Base-by-base conservation (phyloP, 2,797 vertebrate genomes). In the Alauda arvensis region DNA sequence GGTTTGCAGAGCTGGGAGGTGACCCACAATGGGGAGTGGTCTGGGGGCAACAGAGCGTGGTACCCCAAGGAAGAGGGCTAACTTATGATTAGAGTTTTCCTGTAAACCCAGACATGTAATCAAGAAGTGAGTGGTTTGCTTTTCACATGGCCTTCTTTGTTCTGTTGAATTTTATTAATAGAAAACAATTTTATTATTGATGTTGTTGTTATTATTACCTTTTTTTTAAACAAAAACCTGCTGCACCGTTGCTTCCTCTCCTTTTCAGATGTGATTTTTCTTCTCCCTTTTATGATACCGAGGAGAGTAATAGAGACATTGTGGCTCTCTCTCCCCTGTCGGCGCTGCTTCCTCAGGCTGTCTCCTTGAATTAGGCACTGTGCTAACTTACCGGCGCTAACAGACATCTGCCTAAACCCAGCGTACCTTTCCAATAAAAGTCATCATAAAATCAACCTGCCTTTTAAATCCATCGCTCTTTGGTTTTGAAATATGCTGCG, bases 291-390 rank as follows among this genome's bases (percentile, higher is more conserved):
- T 97, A 97, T 96, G 97, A 96, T 93, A 93, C 97, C 95, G 33
- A 96, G 92, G 97, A 98, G 97, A 97, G 97, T 98, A 97, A 98
- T 98, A 97, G 97, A 98, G 97, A 97, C 96, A 66, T 98, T 95
- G 97, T 87, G 93, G 93, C 96, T 95, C 93, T 94, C 94, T 96
- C 96, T 97, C 96, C 96, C 96, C 95, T 96, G 97, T 97, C 95
- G 96, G 95, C 84, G 49, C 95, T 96, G 96, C 97, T 97, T 97
- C 97, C 97, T 97, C 95, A 95, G 96, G 95, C 97, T 97, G 97
- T 98, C 97, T 97, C 95, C 96, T 98, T 97, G 97, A 97, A 98
- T 98, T 98, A 98, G 97, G 96, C 97, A 96, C 96, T 96, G 96
- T 94, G 97, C 96, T 97, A 98, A 97, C 97, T 97, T 97, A 97